phyloP scores from a whole-genome alignment of 2,113 vertebrate species.

The Zonotrichia leucophrys region DNA sequence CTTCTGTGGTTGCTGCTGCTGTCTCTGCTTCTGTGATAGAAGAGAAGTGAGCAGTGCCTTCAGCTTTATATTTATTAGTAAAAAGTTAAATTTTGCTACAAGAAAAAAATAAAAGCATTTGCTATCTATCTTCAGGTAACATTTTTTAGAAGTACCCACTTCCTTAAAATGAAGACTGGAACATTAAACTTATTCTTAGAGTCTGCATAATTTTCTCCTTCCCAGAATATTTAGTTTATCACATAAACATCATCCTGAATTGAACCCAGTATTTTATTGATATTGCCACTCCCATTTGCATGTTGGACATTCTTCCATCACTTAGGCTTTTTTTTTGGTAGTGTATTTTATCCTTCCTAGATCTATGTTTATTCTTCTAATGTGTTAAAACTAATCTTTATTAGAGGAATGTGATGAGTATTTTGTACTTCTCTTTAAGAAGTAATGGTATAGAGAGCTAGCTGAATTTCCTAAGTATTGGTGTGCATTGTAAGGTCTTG shows the following conservation, averaged over 20 bases:
- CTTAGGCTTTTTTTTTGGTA: background rate
- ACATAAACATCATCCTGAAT: background rate
- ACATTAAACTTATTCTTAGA: background rate
- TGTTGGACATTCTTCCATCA: background rate
- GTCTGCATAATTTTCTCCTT: background rate
- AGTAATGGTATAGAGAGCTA: rapidly evolving
- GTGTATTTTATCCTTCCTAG: background rate
- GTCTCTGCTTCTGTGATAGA: background rate
- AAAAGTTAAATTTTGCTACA: background rate
- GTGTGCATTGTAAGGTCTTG: background rate
- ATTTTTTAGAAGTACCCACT: background rate
- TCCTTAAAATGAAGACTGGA: background rate
- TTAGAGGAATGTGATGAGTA: background rate
- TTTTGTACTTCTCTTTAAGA: background rate
- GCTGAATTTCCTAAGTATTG: background rate
- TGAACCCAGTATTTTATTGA: background rate
- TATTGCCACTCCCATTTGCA: background rate
- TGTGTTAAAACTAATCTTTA: background rate
- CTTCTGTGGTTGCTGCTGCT: background rate
- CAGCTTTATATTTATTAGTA: background rate
- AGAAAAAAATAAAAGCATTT: background rate
- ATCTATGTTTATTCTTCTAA: background rate
- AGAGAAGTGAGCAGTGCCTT: background rate
- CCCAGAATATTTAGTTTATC: background rate
- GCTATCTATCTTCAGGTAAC: background rate